Base-by-base conservation (phyloP, 2,888 invertebrate genomes). In the Euzetes globulus region DNA sequence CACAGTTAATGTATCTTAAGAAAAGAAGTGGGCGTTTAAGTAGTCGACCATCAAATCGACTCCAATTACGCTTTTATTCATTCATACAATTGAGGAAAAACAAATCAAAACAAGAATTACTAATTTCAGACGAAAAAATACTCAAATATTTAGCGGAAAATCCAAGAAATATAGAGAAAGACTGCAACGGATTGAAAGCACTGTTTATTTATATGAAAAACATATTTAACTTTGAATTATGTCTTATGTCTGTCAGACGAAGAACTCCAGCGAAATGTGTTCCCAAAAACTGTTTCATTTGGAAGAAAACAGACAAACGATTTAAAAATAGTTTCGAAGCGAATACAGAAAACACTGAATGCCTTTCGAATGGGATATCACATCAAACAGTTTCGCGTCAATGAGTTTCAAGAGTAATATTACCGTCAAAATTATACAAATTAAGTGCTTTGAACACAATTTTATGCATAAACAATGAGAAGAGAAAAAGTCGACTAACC, bases 401-500 rank as follows among this genome's bases (percentile, higher is more conserved):
- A 33, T 33, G 33, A 33, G 33, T 47, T 47, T 47, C 47, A 47
- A n/a, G n/a, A n/a, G 47, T 47, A 11, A 47, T 11, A 15, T 47
- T 47, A 15, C 7, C 7, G 7, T 9, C 5, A 47, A 5, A 47
- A 15, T 47, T 9, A 15, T 13, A 17, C 47, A 47, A 47, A 47
- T 47, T 33, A 33, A 33, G 7, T 33, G 33, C 33, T 33, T 33
- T 33, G 4, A 33, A 33, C 33, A 33, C 33, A 33, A 33, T 33
- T 33, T 7, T 33, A 7, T 6, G 4, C 33, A 33, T 7, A 33
- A 33, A 33, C 13, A 50, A 50, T 15, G 13, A 50, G 3, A 22
- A 55, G 22, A 22, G 22, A 55, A 47, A 55, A 55, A 19, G 25
- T 7, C 25, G n/a, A 55, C 55, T 19, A 55, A 82, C 83, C 83